Conservation (phyloP, 2,797 vertebrate genomes). For the Dipus sagitta region DNA sequence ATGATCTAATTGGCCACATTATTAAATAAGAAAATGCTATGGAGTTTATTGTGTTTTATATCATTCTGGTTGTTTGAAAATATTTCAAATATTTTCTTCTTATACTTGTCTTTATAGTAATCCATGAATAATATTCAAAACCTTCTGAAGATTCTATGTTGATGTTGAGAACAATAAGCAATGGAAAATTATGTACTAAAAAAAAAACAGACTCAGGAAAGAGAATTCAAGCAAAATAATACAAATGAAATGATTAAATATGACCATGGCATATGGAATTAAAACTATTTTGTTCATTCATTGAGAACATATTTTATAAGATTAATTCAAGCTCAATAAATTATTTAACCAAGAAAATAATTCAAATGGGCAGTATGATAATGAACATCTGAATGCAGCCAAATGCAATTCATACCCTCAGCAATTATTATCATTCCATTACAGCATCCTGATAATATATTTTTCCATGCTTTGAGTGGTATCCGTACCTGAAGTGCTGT, state of each 20-base stretch:
- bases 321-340: constrained; percentile 31
- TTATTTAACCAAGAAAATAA: neutral
- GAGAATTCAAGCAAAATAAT: neutral
- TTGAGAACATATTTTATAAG: constrained; percentile 31
- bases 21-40: neutral
- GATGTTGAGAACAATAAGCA: neutral
- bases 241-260: neutral
- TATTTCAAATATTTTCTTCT: neutral
- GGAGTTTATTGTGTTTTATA: neutral
- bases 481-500: neutral
- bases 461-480: neutral
- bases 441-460: neutral
- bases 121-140: neutral
- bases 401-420: neutral
- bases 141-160: neutral
- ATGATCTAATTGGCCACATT: neutral
- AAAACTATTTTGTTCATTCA: neutral
- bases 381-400: constrained; percentile 35
- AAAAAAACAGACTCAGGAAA: neutral
- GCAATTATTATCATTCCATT: neutral
- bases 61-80: constrained; percentile 14
- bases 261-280: neutral
- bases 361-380: neutral
- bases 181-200: neutral
- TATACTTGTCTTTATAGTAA: neutral